Evolutionary conservation across 2,888 invertebrate species (phyloP).

Genomic region (Aphodius granarius): DNA sequence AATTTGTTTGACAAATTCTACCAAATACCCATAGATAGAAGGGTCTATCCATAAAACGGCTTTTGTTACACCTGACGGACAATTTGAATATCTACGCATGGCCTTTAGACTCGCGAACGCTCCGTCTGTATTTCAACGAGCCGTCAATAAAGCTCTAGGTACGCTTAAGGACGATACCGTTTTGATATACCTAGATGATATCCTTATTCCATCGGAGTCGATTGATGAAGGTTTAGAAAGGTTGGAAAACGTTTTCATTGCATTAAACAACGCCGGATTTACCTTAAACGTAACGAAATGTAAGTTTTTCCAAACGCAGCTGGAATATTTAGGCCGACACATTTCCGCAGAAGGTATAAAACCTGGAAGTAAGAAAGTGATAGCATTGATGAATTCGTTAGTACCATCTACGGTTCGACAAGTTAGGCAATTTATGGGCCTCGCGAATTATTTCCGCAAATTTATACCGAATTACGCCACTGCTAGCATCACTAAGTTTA

Average conservation of each 20-base stretch:
- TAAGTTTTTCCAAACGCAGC: slow-evolving; percentile 28
- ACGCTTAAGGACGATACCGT: slow-evolving; percentile 3
- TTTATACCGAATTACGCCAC: slow-evolving; percentile 24
- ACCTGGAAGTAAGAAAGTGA: too few species aligned
- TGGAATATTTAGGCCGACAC: too few species aligned
- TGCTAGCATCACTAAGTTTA: background rate
- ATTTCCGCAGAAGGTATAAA: too few species aligned
- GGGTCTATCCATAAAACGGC: slow-evolving; percentile 33
- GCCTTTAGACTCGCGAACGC: slow-evolving; percentile 46
- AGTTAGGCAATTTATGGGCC: slow-evolving; percentile 39
- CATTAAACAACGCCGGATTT: slow-evolving; percentile 23
- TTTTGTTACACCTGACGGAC: too few species aligned
- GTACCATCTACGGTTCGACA: slow-evolving; percentile 31
- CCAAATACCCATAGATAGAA: too few species aligned
- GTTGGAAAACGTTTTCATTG: slow-evolving; percentile 14
- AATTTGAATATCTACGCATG: slow-evolving; percentile 42
- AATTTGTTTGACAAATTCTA: too few species aligned
- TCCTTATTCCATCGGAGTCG: slow-evolving; percentile 27
- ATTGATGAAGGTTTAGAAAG: slow-evolving; percentile 17
- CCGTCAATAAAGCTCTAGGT: slow-evolving; percentile 30
- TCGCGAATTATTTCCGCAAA: slow-evolving; percentile 38
- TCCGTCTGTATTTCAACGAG: slow-evolving; percentile 37
- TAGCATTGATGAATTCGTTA: slow-evolving; percentile 35
- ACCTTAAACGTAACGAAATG: slow-evolving; percentile 31
- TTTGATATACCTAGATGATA: slow-evolving; percentile 30